Base-by-base conservation (phyloP, 2,888 invertebrate species). In the Adelphocoris suturalis region DNA sequence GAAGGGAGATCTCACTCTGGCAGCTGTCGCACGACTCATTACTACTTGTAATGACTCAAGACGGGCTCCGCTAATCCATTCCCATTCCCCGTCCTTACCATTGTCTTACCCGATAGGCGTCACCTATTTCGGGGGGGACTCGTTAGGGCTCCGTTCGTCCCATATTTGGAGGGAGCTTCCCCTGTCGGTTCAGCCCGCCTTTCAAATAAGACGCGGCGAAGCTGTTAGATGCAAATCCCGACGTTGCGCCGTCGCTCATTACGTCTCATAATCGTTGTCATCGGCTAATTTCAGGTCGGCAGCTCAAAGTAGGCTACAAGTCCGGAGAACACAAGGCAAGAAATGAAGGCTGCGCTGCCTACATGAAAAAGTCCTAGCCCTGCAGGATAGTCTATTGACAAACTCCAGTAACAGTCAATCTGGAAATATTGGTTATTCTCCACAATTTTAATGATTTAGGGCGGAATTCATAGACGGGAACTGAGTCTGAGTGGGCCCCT, bases 1-100 rank as follows among this genome's bases (percentile, higher is more conserved):
- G 16, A 11, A 37, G 19, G 61, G 19, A 68, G 23, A 68, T 68
- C 68, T 46, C 80, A 48, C 16, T 47, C 5, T 28, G 37, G 55
- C 85, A 85, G 85, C 85, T 85, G 85, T 85, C 61, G 85, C 85
- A 85, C 85, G 85, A 85, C 85, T 85, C 85, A 85, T 85, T 85
- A 85, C 85, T 85, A 68, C 85, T 61, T 37, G 85, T 85, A 85
- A 85, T 61, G 85, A 85, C 85, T 85, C 85, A 85, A 85, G 85
- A 85, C 85, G n/a, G n/a, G 47, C 28, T 3, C 82, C 47, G 14
- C 82, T 52, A 82, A 82, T 82, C 82, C 82, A 52, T 52, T 82
- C 48, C 47, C 27, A 11, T 3, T 27, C 23, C 14, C 46, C 46
- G 28, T 12, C 48, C 80, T 82, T 23, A 12, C 82, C 82, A 82